These are phyloP conservation scores for Hyaena hyaena DNA, from an alignment of 2,113 vertebrate species.

Conservation along the genomic window DNA sequence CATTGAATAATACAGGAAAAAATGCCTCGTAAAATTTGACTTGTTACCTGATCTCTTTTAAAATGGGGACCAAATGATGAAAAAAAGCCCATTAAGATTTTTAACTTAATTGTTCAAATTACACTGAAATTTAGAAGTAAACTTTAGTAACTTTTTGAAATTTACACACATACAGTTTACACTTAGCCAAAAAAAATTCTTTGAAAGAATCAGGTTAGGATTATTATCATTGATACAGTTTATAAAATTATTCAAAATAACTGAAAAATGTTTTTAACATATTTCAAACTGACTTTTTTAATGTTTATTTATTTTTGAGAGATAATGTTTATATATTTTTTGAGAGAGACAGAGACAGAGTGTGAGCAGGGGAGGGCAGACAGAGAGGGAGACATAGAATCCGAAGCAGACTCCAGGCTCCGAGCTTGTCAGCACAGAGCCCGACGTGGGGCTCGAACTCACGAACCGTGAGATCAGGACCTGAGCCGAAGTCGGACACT, in stretches of 20 bases:
- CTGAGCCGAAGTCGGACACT: no score
- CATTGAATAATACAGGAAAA: not conserved
- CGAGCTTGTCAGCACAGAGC: no score
- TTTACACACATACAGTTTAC: not conserved
- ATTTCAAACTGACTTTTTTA: not conserved
- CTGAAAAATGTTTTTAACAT: not conserved
- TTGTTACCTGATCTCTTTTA: conserved; percentile 39
- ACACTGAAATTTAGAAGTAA: conserved; percentile 2
- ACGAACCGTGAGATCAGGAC: no score
- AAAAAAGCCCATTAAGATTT: not conserved
- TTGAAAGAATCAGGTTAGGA: not conserved
- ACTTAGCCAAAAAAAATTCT: not conserved
- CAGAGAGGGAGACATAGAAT: no score
- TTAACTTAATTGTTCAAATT: not conserved
- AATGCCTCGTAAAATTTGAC: not conserved
- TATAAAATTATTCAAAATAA: conserved; percentile 25
- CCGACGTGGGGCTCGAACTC: no score
- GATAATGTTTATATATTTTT: no score
- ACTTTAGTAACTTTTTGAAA: not conserved
- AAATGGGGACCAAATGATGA: conserved; percentile 18
- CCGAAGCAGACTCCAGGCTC: no score
- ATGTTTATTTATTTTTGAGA: no score
- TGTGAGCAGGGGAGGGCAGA: no score
- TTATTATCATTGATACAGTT: not conserved
- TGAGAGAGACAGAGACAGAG: no score